phyloP scores from a whole-genome alignment of 1,140 invertebrate genomes.

The Aporrectodea caliginosa region DNA sequence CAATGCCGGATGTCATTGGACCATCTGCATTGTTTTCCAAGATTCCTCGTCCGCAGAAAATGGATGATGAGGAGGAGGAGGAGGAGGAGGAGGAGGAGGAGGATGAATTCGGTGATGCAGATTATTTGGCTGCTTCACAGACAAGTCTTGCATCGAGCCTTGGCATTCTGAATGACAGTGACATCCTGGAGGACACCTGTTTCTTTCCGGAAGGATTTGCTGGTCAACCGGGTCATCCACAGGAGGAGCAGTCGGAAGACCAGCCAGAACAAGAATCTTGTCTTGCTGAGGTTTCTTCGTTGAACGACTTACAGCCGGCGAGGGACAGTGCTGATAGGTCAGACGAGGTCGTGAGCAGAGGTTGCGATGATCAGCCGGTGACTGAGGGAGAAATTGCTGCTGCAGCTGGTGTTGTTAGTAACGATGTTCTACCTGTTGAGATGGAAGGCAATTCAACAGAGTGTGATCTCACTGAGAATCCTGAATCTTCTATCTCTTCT shows the following conservation, averaged over 20 bases:
- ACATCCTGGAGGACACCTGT: background rate
- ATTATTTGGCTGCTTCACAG: background rate
- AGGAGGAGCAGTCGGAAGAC: background rate
- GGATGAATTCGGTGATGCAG: background rate
- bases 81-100: background rate
- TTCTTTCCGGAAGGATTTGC: background rate
- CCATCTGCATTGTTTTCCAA: background rate
- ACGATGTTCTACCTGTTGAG: too few relatives aligned
- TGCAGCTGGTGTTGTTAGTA: too few relatives aligned
- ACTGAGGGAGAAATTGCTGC: too few relatives aligned
- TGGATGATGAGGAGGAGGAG: background rate
- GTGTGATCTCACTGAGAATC: too few relatives aligned
- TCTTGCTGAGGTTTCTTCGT: background rate
- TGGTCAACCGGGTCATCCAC: background rate
- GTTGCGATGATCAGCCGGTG: background rate
- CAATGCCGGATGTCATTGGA: background rate
- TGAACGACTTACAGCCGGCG: background rate
- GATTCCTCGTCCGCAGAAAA: background rate
- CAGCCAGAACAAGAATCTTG: background rate
- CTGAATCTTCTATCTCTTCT: too few relatives aligned
- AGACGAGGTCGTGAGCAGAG: background rate
- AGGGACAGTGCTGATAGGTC: background rate
- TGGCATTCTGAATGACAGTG: background rate
- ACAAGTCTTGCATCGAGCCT: background rate
- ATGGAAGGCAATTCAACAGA: too few relatives aligned